Conservation (phyloP, 2,797 vertebrate genomes). For the Morus bassanus region DNA sequence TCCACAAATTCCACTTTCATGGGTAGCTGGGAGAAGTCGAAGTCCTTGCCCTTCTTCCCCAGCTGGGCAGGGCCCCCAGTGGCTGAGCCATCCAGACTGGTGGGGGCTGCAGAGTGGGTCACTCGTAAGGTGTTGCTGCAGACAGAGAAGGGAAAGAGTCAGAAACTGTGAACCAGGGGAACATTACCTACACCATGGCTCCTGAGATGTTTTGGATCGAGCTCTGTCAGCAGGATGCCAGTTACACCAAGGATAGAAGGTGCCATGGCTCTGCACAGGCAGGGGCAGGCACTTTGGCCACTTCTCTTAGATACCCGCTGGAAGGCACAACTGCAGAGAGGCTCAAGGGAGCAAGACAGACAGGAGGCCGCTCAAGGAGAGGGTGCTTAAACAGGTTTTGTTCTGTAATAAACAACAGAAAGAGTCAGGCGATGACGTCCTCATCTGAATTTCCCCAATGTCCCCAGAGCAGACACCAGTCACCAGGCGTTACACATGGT, state of each 20-base stretch:
- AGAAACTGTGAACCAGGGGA: background rate
- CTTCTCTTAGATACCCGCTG: background rate
- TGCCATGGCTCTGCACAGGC: background rate
- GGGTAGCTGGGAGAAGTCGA: conserved; percentile 92
- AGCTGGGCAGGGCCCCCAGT: conserved; percentile 77
- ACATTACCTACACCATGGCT: fast-evolving
- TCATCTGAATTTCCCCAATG: background rate
- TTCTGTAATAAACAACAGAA: background rate
- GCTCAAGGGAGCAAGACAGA: background rate
- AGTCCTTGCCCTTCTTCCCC: conserved; percentile 95
- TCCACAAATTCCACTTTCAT: conserved; percentile 93
- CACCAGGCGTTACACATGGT: background rate
- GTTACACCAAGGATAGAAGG: background rate
- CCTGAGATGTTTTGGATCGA: background rate
- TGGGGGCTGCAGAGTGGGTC: conserved; percentile 90
- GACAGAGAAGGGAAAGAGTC: background rate
- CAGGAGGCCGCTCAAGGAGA: background rate
- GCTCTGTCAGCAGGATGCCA: background rate
- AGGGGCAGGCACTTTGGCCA: background rate
- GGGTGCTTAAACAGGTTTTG: background rate
- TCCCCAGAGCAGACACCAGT: background rate
- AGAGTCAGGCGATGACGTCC: background rate
- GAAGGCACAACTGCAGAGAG: background rate
- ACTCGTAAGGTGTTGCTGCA: conserved; percentile 92
- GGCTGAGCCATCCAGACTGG: conserved; percentile 85